Base-by-base conservation (phyloP, 2,888 invertebrate genomes). In the Luperina testacea region DNA sequence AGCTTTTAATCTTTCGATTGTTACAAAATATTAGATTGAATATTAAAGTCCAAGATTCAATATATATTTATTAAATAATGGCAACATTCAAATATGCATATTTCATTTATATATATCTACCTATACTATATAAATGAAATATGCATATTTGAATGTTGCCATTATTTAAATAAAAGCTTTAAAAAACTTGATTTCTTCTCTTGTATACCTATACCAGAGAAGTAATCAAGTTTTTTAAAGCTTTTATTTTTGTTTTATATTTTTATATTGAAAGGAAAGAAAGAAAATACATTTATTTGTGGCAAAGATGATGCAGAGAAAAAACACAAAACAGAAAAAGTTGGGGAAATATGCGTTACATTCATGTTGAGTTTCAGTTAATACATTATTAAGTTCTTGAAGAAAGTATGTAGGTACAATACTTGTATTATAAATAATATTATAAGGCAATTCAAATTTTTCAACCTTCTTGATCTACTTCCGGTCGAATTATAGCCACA, bases 1-100 rank as follows among this genome's bases (percentile, higher is more conserved):
- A 79, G 57, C 27, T 70, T 48, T 64, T 74, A 65, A 75, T 71
- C 42, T 65, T 70, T 24, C 20, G 27, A 75, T 65, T 24, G 13
- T 63, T 53, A 61, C 27, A 63, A 42, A 51, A 51, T 70, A n/a
- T 48, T 17, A 59, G 27, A 78, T 71, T 78, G 57, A 2, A 38
- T 77, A 48, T 45, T 69, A 69, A 57, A 77, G 7, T 77, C 27
- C n/a, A 59, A 45, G 15, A 71, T 67, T 65, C 32, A 27, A 70
- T 77, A 0, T 51, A 70, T 11, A 65, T 17, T 38, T 24, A 51
- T 24, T 9, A 68, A 53, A 68, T 61, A 51, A 45, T 9, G 48
- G 24, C 17, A 42, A 53, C 20, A 38, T 48, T 51, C 17, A 38
- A 64, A 63, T 63, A 75, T 65, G n/a, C 27, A 24, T 74, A 42